Base-by-base conservation (phyloP, 2,113 vertebrate species). In the Rhinoderma darwinii region DNA sequence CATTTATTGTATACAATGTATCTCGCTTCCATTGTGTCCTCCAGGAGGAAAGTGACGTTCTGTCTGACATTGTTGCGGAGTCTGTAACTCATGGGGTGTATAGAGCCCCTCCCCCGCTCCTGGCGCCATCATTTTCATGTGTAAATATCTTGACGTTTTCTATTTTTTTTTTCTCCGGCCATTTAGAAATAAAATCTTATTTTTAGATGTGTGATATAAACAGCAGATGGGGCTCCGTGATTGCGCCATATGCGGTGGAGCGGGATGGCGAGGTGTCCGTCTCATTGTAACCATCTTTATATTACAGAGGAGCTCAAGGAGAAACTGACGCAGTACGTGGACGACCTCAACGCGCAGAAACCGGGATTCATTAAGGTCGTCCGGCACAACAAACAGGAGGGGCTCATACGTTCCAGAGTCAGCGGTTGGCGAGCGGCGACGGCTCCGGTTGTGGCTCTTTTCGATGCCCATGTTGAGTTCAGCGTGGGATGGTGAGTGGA, bases 391-490 rank as follows among this genome's bases (percentile, higher is more conserved):
- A 97, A 95, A 88, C 98, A 99, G 90, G 98, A 99, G 89, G 98
- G 98, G 61, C 95, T 99, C 89, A 99, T 99, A 89, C 96, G 98
- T 0, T 97, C 98, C 10, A 93, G 98, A 18, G 98, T 99, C 89
- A 99, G 97, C 0, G 98, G 98, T 50, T 99, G 98, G 98, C 94
- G 97, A 82, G 97, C 90, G 0, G 96, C 98, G 66, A 96, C 96
- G 0, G 98, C 97, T 0, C 97, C 97, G 0, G 96, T 99, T 0
- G 98, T 99, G 25, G 98, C 98, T 0, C 96, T 99, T 75, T 99
- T 99, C 37, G 98, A 99, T 88, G 97, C 98, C 89, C 98, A 99
- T 0, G 96, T 99, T 79, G 98, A 99, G 89, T 99, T 99, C 92
- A 98, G 93, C 12, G 94, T 96, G 76, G 97, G 97, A 86, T 99